Evolutionary conservation across 1,140 invertebrate species (phyloP), one percentile per base, ranked within the genome.

Genomic region (Odontomachus brunneus): DNA sequence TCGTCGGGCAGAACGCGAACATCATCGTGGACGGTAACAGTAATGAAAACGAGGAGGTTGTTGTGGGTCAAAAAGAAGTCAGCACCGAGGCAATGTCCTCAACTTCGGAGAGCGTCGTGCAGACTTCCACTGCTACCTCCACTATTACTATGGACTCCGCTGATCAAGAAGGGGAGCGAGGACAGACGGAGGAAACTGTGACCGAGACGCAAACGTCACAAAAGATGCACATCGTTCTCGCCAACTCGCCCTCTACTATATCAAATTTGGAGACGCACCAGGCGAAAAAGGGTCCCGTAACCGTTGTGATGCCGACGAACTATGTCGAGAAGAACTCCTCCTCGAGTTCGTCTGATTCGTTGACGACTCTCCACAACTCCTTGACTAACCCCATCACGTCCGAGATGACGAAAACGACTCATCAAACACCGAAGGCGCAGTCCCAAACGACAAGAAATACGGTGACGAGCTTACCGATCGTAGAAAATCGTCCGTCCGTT

Each of bases 221-320:
- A 9, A 90, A 90, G 26, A 92, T 91, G 89, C 89, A 92, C 48
- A 91, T 92, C 19, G 89, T 92, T 0, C 29, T 92, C 2, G 90
- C 91, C 0, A 92, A 92, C 66, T 84, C 91, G 11, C 78, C 87
- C 0, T 75, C 85, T 3, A 44, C 62, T 0, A 29, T 24, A 1
- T 14, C 48, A 0, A 76, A 86, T 7, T 0, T 24, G 1, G 84
- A 86, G 4, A 29, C 63, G 15, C 59, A 83, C 1, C 73, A 86
- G 9, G 65, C 76, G 12, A 86, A 83, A 0, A 86, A 85, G 4
- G 84, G 29, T 0, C 83, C 89, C 2, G 88, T 92, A 4, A 65
- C 90, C 3, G 87, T 92, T 1, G 87, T 92, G 3, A 91, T 92
- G 88, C 90, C 91, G 19, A 84, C 72, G 7, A 91, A 92, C 57